Percentiles rank a stretch among this genome's conserved stretches.
Conservation (phyloP, 2,888 invertebrate genomes). For the Endotricha flammealis region DNA sequence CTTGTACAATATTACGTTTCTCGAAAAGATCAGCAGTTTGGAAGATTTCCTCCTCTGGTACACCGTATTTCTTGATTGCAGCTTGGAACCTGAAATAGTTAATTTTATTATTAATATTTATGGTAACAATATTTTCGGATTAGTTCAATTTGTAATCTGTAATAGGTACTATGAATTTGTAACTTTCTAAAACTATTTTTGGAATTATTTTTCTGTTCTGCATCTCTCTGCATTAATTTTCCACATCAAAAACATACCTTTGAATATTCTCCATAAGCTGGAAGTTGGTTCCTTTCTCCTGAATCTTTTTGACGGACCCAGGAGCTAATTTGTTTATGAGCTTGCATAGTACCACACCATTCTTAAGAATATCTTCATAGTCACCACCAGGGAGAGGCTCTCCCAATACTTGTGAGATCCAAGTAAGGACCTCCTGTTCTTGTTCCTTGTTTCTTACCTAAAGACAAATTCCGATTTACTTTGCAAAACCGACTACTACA, state of each 20-base stretch:
- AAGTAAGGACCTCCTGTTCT: constrained; percentile 92
- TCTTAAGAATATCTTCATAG: constrained; percentile 94
- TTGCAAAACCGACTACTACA: no score
- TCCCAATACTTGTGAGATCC: constrained; percentile 93
- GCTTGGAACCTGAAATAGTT: constrained; percentile 90
- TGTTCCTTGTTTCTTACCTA: constrained; percentile 93
- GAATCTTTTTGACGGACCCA: constrained; percentile 97
- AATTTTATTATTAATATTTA: constrained; percentile 4
- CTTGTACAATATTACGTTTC: constrained; percentile 97
- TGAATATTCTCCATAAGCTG: constrained; percentile 99
- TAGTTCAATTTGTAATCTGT: no score
- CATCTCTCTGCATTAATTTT: no score
- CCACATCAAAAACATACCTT: no score
- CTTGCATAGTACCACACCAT: constrained; percentile 94
- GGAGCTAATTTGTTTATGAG: constrained; percentile 96
- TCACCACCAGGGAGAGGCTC: constrained; percentile 89
- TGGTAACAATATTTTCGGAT: no score
- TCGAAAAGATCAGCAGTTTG: constrained; percentile 99
- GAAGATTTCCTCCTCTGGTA: constrained; percentile 98
- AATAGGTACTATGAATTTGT: no score
- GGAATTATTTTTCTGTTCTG: no score
- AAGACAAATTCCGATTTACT: no score
- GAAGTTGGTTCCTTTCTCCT: constrained; percentile 97
- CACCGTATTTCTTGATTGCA: constrained; percentile 96
- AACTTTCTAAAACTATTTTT: no score